Evolutionary conservation across 2,797 vertebrate genomes (phyloP).

Genomic region (Eulemur mongoz): DNA sequence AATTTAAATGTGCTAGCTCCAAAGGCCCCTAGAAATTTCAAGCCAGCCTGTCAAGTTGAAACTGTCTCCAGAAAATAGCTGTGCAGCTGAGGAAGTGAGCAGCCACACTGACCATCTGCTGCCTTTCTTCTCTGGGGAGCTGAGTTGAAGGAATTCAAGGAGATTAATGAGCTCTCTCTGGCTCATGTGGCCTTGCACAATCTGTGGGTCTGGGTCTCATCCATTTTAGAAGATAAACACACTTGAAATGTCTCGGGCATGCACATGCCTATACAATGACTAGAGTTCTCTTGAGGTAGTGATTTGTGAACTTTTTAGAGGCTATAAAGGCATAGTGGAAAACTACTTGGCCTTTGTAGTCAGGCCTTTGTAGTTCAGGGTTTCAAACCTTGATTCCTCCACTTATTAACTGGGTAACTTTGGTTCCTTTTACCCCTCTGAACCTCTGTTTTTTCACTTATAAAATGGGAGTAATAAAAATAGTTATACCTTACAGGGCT

Average conservation of each 20-base stretch:
- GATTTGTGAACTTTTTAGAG: neutral
- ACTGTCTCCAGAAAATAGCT: neutral
- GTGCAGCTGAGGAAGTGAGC: neutral
- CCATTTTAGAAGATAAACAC: conserved; percentile 22
- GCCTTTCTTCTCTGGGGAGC: neutral
- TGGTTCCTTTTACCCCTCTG: neutral
- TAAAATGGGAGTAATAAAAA: neutral
- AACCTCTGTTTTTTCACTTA: neutral
- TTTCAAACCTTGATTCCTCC: neutral
- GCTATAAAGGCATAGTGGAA: neutral
- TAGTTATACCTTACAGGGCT: neutral
- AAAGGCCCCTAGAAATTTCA: neutral
- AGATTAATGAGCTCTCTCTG: neutral
- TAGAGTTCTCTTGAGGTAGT: neutral
- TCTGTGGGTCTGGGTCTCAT: neutral
- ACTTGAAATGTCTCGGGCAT: neutral
- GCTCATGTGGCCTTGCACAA: neutral
- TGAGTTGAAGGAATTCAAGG: neutral
- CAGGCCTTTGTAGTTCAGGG: neutral
- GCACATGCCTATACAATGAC: neutral
- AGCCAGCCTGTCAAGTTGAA: neutral
- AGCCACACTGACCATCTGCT: neutral
- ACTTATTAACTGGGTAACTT: neutral
- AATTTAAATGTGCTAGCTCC: neutral
- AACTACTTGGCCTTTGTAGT: neutral